Percentiles rank a stretch among this genome's conserved stretches.
phyloP scores from a whole-genome alignment of 1,140 invertebrate genomes.

The Mactra quadrangularis region DNA sequence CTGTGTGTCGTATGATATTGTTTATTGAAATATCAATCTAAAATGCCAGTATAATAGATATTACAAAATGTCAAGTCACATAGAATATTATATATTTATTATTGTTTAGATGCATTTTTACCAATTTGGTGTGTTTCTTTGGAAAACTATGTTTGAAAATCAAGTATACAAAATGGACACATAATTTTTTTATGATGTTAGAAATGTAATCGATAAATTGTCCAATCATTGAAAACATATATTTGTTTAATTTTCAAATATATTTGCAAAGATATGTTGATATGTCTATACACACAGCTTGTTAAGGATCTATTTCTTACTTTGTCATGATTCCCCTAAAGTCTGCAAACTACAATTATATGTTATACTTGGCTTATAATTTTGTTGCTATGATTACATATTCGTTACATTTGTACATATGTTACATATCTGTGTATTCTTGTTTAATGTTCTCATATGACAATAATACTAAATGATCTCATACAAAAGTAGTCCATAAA shows the following conservation, averaged over 20 bases:
- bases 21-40: conserved; percentile 11
- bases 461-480: conserved; percentile 23
- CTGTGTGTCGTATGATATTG: conserved; percentile 18
- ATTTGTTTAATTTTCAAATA: conserved; percentile 16
- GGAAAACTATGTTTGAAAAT: conserved; percentile 19
- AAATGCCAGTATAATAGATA: conserved; percentile 19
- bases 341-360: conserved; percentile 18
- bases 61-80: too few relatives aligned
- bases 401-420: conserved; percentile 23
- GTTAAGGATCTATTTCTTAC: conserved; percentile 14
- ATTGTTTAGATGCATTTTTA: conserved; percentile 24
- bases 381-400: too few relatives aligned
- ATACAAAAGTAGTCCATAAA: conserved; percentile 23
- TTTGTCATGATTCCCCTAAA: conserved; percentile 22
- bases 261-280: conserved; percentile 10
- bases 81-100: conserved; percentile 17
- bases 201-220: conserved; percentile 19
- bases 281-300: too few relatives aligned
- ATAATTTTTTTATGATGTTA: conserved; percentile 16
- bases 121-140: conserved; percentile 20
- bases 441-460: conserved; percentile 19
- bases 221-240: conserved; percentile 19
- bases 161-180: conserved; percentile 13
- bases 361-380: too few relatives aligned
- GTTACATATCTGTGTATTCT: conserved; percentile 19